Percentiles rank a stretch among this genome's conserved stretches.
Evolutionary conservation across 1,140 invertebrate species (phyloP).

Genomic region (Drosophila melanogaster): Release_6_plus_ISO1_MT NC_004354.4:18802001-18802500

Average conservation of each 20-base stretch:
- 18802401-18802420: slow-evolving; percentile 32
- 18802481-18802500: slow-evolving; percentile 1
- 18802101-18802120: slow-evolving; percentile 16
- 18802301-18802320: slow-evolving; percentile 26
- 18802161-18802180: background rate
- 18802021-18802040: background rate
- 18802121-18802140: slow-evolving; percentile 10
- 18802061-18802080: slow-evolving; percentile 19
- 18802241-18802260: slow-evolving; percentile 56
- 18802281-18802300: slow-evolving; percentile 18
- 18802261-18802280: slow-evolving; percentile 33
- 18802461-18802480: slow-evolving; percentile 9
- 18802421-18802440: background rate
- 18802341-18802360: slow-evolving; percentile 23
- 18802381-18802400: slow-evolving; percentile 9
- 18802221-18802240: slow-evolving; percentile 45
- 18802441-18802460: slow-evolving; percentile 5
- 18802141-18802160: background rate
- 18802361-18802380: slow-evolving; percentile 15
- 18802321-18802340: slow-evolving; percentile 3
- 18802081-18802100: slow-evolving; percentile 28
- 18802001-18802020: background rate
- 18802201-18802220: slow-evolving; percentile 32
- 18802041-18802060: slow-evolving; percentile 3
- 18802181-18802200: slow-evolving; percentile 33